Evolutionary conservation across 35 echinoderm and acorn worm genomes (phyloP).

Genomic region (Heliocidaris tuberculata): DNA sequence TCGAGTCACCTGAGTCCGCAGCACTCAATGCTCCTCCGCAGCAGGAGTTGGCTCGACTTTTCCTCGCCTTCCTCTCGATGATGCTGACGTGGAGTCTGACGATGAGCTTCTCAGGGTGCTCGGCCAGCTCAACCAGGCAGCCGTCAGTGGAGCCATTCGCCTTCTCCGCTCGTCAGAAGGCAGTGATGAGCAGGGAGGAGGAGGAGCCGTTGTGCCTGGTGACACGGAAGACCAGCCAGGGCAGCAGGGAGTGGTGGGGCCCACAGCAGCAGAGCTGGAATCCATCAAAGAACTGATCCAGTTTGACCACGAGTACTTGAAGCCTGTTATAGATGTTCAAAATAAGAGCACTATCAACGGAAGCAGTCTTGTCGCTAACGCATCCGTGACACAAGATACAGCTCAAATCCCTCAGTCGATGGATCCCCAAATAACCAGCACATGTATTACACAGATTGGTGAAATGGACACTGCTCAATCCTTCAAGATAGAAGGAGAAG

Average conservation of each 20-base stretch:
- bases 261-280: constrained; percentile 99
- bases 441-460: constrained; percentile 22
- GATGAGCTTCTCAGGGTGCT: constrained; percentile 83
- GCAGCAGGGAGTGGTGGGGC: constrained; percentile 88
- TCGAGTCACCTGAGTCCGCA: constrained; percentile 54
- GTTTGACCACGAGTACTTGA: constrained; percentile 94
- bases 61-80: constrained; percentile 73
- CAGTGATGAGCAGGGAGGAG: neutral
- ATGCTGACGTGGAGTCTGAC: constrained; percentile 93
- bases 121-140: constrained; percentile 71
- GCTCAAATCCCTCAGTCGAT: neutral
- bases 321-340: constrained; percentile 59
- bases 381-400: neutral
- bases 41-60: constrained; percentile 82
- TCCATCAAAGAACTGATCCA: constrained; percentile 99
- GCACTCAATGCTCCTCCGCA: constrained; percentile 98
- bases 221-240: neutral
- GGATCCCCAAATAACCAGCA: neutral
- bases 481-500: constrained; percentile 44
- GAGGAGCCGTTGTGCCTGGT: constrained; percentile 24
- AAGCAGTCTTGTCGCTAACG: neutral
- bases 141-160: constrained; percentile 23
- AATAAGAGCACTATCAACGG: constrained; percentile 23
- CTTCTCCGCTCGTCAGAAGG: neutral
- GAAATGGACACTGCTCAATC: constrained; percentile 28